These are phyloP conservation scores for Epinephelus coioides DNA, from an alignment of 2,797 vertebrate genomes.

Conservation along the genomic window DNA sequence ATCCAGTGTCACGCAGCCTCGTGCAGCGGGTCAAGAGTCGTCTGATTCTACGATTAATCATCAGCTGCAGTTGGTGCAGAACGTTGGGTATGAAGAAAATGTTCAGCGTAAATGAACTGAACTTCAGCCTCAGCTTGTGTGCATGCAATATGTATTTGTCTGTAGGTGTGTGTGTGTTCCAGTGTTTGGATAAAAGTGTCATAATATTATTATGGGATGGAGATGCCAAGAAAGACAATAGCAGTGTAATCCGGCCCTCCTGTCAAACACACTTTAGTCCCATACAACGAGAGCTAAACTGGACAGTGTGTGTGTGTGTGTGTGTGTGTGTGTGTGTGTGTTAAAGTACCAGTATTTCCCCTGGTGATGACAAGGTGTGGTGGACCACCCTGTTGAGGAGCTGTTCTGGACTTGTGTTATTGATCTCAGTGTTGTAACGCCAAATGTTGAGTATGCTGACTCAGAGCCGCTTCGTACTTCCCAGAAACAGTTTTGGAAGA, in stretches of 20 bases:
- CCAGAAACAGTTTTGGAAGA: conserved; percentile 42
- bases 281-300: conserved; percentile 61
- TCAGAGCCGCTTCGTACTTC: conserved; percentile 36
- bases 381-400: conserved; percentile 47
- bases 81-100: conserved; percentile 23
- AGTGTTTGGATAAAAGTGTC: conserved; percentile 66
- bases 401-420: conserved; percentile 30
- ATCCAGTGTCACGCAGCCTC: no score
- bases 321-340: conserved; percentile 6
- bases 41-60: no score
- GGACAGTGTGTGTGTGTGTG: conserved; percentile 10
- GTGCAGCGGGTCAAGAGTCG: no score
- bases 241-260: conserved; percentile 65
- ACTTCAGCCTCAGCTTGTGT: not conserved
- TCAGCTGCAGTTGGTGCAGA: not conserved
- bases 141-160: conserved; percentile 1
- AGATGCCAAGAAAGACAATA: conserved; percentile 67
- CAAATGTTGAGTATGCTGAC: conserved; percentile 42
- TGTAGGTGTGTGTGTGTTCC: conserved; percentile 38
- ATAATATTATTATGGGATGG: conserved; percentile 73
- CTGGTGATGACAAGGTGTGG: conserved; percentile 35
- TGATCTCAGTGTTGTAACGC: conserved; percentile 13
- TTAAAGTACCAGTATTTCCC: not conserved
- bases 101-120: not conserved
- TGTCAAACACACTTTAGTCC: conserved; percentile 79